Evolutionary conservation across 2,888 invertebrate species (phyloP), one percentile per base, ranked within the genome.

Genomic region (Electrophaes corylata): DNA sequence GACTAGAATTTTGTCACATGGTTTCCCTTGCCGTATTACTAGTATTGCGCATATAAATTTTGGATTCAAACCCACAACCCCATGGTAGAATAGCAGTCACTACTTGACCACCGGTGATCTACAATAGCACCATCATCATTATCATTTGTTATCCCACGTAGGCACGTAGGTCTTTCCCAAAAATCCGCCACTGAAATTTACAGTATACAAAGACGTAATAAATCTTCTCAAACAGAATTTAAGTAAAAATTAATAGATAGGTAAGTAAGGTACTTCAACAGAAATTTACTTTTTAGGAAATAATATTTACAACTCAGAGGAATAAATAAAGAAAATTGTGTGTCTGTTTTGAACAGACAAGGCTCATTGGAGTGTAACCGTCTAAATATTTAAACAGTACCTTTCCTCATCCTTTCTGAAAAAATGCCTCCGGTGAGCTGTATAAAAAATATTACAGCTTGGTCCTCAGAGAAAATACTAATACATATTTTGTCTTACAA

Each of bases 381-480:
- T 20, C 12, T 46, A 46, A 46, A 46, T 46, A 46, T 46, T 46
- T 20, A 46, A 46, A 10, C 46, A 12, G 19, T 46, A n/a, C 20
- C 19, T 46, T 46, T 46, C n/a, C n/a, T 46, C 12, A 46, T 46
- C 19, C 12, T 12, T 45, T 12, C 23, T 3, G 12, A 20, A 35
- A 33, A 20, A 41, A 14, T 14, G 31, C 41, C 41, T 20, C 20
- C 31, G 41, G 50, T 20, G 19, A 37, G 33, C 4, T 4, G 14
- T 4, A 50, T 33, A 14, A 20, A 41, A 41, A 16, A 33, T 33
- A 33, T 41, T 20, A 19, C 2, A 20, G 6, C 14, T 14, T 12
- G 14, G 14, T 12, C 26, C 10, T 29, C 10, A 29, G 26, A 29
- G 12, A 12, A 14, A 35, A 35, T n/a, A 35, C 14, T 12, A 35